Evolutionary conservation across 2,888 invertebrate genomes (phyloP).

Genomic region (Octonoba sinensis): DNA sequence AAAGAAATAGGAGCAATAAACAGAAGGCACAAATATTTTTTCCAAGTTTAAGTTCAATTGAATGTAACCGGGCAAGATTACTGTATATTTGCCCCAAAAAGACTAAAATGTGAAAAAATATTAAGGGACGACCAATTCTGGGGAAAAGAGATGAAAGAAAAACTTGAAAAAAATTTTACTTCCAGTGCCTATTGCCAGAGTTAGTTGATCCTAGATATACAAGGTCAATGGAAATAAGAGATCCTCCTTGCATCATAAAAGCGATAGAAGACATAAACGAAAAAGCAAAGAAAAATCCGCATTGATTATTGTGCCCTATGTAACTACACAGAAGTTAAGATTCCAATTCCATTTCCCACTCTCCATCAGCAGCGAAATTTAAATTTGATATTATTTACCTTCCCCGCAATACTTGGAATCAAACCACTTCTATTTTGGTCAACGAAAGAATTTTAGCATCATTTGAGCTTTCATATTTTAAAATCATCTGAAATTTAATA

Average conservation of each 20-base stretch:
- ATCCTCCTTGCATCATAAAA: background rate
- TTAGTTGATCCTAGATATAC: slow-evolving; percentile 6
- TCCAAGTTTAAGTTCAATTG: background rate
- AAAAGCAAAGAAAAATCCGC: background rate
- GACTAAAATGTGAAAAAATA: background rate
- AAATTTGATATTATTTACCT: too few species aligned
- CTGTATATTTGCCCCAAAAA: background rate
- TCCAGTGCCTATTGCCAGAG: slow-evolving; percentile 6
- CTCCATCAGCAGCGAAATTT: too few species aligned
- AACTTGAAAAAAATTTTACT: background rate
- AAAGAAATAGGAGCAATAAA: background rate
- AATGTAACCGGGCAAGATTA: background rate
- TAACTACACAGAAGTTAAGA: too few species aligned
- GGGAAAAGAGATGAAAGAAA: background rate
- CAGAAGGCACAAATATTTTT: background rate
- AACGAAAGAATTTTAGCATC: too few species aligned
- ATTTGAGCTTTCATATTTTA: too few species aligned
- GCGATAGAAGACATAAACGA: background rate
- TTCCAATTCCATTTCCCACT: too few species aligned
- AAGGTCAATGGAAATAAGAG: slow-evolving; percentile 14
- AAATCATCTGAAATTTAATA: too few species aligned
- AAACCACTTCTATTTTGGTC: too few species aligned
- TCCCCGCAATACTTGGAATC: too few species aligned
- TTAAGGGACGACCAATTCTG: background rate
- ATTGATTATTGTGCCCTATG: too few species aligned